A percentile compares a stretch with the other conserved stretches of the same genome.
Evolutionary conservation across 2,113 vertebrate species (phyloP).

Genomic region (Ellobius talpinus): DNA sequence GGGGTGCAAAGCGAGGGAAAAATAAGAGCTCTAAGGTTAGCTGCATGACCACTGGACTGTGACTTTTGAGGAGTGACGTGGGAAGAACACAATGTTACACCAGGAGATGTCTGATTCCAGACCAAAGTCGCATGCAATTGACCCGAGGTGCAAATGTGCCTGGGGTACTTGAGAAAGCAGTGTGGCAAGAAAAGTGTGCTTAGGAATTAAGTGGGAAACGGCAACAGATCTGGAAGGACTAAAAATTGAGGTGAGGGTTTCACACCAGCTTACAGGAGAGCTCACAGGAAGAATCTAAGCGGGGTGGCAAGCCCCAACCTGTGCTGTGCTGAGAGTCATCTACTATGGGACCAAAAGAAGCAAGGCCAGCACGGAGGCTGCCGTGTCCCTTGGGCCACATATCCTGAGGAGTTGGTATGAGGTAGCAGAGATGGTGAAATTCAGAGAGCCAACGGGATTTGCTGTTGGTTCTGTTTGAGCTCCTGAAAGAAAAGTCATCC

Average conservation of each 20-base stretch:
- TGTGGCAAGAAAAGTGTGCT: neutral
- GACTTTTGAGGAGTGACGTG: neutral
- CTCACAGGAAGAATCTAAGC: neutral
- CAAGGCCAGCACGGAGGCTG: too few relatives aligned
- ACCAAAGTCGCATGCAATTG: too few relatives aligned
- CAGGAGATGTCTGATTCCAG: neutral
- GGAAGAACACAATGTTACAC: neutral
- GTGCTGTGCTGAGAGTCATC: neutral
- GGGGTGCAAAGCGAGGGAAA: neutral
- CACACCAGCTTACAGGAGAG: neutral
- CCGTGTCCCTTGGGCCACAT: fast-evolving
- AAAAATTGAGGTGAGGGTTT: neutral
- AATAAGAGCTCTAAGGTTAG: neutral
- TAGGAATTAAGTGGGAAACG: neutral
- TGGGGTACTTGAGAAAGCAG: too few relatives aligned
- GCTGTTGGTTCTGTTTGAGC: neutral
- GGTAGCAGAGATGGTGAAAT: neutral
- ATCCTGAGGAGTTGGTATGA: neutral
- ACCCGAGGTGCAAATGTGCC: neutral
- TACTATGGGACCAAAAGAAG: neutral
- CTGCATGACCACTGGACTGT: neutral
- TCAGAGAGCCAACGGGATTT: neutral
- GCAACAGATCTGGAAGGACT: neutral
- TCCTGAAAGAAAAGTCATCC: neutral
- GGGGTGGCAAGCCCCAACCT: neutral